Conservation (phyloP, 2,113 vertebrate genomes). For the Thunnus maccoyii region DNA sequence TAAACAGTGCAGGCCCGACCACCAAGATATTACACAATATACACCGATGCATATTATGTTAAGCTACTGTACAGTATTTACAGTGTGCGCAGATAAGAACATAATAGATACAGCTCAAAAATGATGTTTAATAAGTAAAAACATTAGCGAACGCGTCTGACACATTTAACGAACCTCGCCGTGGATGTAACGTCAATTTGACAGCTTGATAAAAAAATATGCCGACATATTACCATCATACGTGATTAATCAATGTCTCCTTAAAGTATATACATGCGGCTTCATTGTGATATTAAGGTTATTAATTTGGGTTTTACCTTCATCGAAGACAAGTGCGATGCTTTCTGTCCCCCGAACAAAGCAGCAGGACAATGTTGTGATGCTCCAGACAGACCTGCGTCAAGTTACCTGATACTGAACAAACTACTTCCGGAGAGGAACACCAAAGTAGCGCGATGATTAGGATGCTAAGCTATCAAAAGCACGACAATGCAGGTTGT, state of each 20-base stretch:
- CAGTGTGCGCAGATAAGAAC: rapidly evolving
- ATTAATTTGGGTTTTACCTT: conserved; percentile 61
- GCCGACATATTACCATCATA: neutral
- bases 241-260: neutral
- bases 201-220: conserved; percentile 1
- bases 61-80: rapidly evolving
- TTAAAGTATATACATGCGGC: rapidly evolving
- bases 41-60: neutral
- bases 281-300: neutral
- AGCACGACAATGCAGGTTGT: neutral
- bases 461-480: too few relatives aligned
- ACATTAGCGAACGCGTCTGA: neutral
- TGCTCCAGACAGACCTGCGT: conserved; percentile 47
- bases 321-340: conserved; percentile 66
- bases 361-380: conserved; percentile 72
- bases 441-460: too few relatives aligned
- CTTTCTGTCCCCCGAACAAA: conserved; percentile 57
- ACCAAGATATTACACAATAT: conserved; percentile 15
- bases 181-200: conserved; percentile 1
- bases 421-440: conserved; percentile 45
- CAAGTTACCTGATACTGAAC: rapidly evolving
- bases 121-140: neutral
- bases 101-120: neutral
- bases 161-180: conserved; percentile 14
- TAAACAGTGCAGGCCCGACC: conserved; percentile 66